Evolutionary conservation across 1,140 invertebrate genomes (phyloP).

Genomic region (Cotesia chilonis): DNA sequence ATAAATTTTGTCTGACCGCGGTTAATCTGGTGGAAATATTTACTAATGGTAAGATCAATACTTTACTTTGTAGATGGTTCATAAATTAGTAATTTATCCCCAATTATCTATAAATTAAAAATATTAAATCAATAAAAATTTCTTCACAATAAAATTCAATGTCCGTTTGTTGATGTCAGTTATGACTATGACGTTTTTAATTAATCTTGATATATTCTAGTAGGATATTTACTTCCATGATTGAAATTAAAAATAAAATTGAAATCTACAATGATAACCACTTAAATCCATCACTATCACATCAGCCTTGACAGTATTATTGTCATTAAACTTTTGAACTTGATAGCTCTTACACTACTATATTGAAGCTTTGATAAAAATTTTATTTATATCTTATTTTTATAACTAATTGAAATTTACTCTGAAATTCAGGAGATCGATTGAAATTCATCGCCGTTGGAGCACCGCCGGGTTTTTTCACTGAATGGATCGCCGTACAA

Average conservation of each 20-base stretch:
- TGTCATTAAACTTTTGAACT: constrained; percentile 1
- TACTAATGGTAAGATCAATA: constrained; percentile 42
- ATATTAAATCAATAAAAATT: too few relatives aligned
- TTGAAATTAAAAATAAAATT: background rate
- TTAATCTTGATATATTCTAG: background rate
- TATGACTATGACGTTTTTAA: too few relatives aligned
- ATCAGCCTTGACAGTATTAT: background rate
- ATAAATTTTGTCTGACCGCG: constrained; percentile 37
- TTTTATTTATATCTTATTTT: constrained; percentile 20
- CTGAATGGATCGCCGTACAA: constrained; percentile 49
- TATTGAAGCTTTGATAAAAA: too few relatives aligned
- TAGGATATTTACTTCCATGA: constrained; percentile 3
- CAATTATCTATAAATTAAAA: background rate
- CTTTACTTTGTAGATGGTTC: background rate
- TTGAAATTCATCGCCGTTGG: constrained; percentile 48
- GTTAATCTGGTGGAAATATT: constrained; percentile 43
- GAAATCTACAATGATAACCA: too few relatives aligned
- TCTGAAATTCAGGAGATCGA: constrained; percentile 43
- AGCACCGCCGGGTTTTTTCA: constrained; percentile 42
- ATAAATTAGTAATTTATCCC: too few relatives aligned
- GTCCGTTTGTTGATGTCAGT: too few relatives aligned
- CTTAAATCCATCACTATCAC: too few relatives aligned
- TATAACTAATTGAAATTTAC: constrained; percentile 12
- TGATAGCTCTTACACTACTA: constrained; percentile 4
- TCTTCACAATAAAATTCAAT: too few relatives aligned